Percentiles rank a stretch among this genome's conserved stretches.
Conservation (phyloP, 64 coral and sea anemone species). For the Stylophora pistillata region DNA sequence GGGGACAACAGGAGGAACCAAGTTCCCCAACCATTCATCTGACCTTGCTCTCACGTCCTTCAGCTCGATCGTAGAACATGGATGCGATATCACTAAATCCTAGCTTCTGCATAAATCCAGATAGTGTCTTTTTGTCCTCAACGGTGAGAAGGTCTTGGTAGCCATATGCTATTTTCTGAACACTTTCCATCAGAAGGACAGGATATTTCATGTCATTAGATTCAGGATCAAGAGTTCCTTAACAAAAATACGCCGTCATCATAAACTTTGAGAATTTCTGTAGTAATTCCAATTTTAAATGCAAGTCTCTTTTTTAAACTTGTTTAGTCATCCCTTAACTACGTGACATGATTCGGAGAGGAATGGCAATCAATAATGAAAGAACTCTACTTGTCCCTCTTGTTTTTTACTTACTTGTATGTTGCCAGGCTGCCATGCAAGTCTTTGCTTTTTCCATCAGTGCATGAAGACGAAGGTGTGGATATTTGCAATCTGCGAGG, state of each 20-base stretch:
- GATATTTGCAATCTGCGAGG: not conserved
- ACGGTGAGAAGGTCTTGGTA: not conserved
- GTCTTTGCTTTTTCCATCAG: constrained; percentile 20
- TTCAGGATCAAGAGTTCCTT: not conserved
- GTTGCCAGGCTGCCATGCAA: constrained; percentile 9
- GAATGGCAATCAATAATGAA: not conserved
- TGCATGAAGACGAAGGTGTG: not conserved
- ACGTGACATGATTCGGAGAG: too few relatives aligned
- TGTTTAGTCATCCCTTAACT: too few relatives aligned
- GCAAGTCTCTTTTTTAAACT: too few relatives aligned
- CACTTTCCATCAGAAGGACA: constrained; percentile 9
- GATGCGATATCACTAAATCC: constrained; percentile 39
- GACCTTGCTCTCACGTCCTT: not conserved
- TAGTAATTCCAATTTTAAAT: too few relatives aligned
- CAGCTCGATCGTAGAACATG: not conserved
- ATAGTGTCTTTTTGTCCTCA: constrained; percentile 24
- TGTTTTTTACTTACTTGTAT: not conserved
- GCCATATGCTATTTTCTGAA: not conserved
- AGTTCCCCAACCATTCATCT: too few relatives aligned
- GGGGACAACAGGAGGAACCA: too few relatives aligned
- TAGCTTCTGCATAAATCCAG: constrained; percentile 22
- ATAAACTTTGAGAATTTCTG: too few relatives aligned
- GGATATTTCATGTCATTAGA: constrained; percentile 31
- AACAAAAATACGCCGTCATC: too few relatives aligned
- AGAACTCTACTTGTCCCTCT: not conserved